These are phyloP conservation scores for Syndactyla subalaris DNA, from an alignment of 2,797 vertebrate species.

Conservation along the genomic window DNA sequence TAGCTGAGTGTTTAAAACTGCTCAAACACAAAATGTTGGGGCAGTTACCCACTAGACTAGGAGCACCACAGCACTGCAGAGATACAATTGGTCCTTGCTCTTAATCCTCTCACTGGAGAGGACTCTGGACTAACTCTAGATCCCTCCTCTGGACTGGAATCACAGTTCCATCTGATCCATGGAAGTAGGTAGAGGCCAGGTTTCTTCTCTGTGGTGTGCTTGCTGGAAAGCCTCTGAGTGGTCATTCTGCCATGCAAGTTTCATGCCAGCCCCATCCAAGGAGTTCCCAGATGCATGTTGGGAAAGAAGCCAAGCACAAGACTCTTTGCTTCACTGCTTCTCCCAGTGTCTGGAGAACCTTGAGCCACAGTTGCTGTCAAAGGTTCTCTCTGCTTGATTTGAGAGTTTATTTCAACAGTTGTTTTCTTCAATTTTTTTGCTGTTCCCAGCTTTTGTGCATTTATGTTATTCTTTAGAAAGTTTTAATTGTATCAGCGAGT, in stretches of 20 bases:
- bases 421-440: background rate
- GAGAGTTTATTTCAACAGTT: background rate
- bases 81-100: fast-evolving
- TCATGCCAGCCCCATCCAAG: background rate
- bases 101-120: background rate
- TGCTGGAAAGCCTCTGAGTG: background rate
- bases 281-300: fast-evolving
- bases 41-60: background rate
- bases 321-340: background rate
- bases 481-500: background rate
- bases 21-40: background rate
- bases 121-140: background rate
- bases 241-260: background rate
- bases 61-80: background rate
- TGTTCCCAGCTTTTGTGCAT: background rate
- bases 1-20: background rate
- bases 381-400: background rate
- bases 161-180: background rate
- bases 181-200: background rate
- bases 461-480: background rate
- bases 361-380: background rate
- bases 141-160: background rate
- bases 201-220: background rate
- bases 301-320: background rate
- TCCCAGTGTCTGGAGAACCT: background rate